phyloP scores from a whole-genome alignment of 2,888 invertebrate species.

The Lasioglossum leucozonium region DNA sequence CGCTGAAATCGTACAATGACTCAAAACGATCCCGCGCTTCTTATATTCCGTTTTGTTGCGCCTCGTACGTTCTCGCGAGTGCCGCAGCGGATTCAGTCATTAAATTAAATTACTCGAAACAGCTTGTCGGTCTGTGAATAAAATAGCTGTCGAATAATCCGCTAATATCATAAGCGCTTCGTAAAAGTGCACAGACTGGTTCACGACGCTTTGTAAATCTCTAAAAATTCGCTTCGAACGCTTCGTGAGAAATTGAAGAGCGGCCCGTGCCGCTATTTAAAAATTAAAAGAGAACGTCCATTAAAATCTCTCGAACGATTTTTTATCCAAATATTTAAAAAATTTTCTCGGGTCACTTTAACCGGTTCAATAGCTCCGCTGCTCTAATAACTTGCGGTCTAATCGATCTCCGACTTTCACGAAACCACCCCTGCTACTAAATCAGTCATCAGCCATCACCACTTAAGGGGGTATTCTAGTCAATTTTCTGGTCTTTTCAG shows the following conservation, averaged over 20 bases:
- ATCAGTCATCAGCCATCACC: too few species aligned
- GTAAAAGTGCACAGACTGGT: background rate
- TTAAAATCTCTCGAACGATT: background rate
- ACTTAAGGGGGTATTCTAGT: too few species aligned
- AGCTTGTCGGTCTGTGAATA: background rate
- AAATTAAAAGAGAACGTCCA: background rate
- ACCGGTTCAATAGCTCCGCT: background rate
- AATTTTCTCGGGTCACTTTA: background rate
- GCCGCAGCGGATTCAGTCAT: background rate
- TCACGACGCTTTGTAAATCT: too few species aligned
- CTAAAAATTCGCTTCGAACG: too few species aligned
- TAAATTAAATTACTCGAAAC: too few species aligned
- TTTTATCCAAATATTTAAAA: background rate
- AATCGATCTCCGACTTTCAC: background rate
- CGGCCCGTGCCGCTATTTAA: too few species aligned
- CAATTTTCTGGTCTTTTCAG: too few species aligned
- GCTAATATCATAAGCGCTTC: background rate
- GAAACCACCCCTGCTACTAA: background rate
- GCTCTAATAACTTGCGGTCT: background rate
- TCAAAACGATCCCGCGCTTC: background rate
- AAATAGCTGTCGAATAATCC: background rate
- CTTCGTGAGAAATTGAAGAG: too few species aligned
- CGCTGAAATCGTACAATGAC: background rate
- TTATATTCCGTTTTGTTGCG: background rate
- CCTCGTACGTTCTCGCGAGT: background rate